phyloP scores from a whole-genome alignment of 2,797 vertebrate genomes.

The Dicrostonyx torquatus region DNA sequence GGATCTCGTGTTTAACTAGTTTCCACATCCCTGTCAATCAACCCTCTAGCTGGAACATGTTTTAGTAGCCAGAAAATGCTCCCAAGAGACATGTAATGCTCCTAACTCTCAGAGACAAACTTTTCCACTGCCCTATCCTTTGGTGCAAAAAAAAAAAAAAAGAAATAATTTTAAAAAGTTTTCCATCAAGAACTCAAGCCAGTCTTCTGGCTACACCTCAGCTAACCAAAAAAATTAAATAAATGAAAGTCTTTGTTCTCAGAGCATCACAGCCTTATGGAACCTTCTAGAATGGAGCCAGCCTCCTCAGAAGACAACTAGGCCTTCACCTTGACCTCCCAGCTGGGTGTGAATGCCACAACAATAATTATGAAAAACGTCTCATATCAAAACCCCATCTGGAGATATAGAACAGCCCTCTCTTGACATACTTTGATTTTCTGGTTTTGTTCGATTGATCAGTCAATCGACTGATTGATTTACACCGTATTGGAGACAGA shows the following conservation, averaged over 20 bases:
- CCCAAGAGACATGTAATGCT: neutral
- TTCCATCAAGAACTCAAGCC: constrained; percentile 56
- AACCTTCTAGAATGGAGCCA: neutral
- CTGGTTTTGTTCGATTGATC: neutral
- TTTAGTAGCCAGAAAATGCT: constrained; percentile 42
- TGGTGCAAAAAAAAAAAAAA: constrained; percentile 53
- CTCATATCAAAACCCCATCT: neutral
- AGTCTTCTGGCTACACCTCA: constrained; percentile 63
- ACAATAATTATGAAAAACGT: neutral
- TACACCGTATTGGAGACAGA: neutral
- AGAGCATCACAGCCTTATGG: neutral
- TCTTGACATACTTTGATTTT: neutral
- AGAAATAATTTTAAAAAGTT: constrained; percentile 48
- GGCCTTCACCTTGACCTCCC: neutral
- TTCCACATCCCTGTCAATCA: constrained; percentile 6
- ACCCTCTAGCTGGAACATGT: constrained; percentile 22
- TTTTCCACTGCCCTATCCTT: constrained; percentile 43
- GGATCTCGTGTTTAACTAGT: constrained; percentile 18
- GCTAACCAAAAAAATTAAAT: constrained; percentile 54
- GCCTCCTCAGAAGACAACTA: neutral
- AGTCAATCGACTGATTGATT: neutral
- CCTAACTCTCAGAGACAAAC: constrained; percentile 6
- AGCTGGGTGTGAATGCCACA: neutral
- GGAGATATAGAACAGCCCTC: neutral
- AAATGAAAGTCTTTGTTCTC: constrained; percentile 38